Percentiles rank a stretch among this genome's conserved stretches.
These are phyloP conservation scores for Ovibos moschatus DNA, from an alignment of 2,113 vertebrate genomes.

Conservation along the genomic window DNA sequence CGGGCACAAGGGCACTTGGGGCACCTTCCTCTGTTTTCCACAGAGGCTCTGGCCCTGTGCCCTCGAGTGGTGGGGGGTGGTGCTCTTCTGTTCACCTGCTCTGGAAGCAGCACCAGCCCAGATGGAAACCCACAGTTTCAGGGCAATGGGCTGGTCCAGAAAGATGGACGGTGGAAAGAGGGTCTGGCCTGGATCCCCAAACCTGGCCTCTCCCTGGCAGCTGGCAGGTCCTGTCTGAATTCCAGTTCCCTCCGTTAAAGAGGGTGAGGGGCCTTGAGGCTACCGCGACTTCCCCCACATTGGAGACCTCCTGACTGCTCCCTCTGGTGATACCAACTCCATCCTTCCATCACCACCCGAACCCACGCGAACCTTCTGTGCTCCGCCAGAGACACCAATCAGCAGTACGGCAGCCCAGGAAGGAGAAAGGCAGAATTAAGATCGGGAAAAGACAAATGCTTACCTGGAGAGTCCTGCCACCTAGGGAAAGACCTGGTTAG, in stretches of 20 bases:
- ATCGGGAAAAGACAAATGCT: neutral
- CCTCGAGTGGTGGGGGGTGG: neutral
- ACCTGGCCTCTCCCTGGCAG: neutral
- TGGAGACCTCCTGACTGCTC: neutral
- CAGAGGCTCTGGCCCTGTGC: neutral
- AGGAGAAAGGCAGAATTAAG: neutral
- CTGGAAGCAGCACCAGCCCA: neutral
- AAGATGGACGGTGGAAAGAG: neutral
- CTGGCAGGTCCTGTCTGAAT: neutral
- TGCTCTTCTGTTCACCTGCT: neutral
- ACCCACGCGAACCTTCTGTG: neutral
- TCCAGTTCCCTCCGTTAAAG: neutral
- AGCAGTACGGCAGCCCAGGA: neutral
- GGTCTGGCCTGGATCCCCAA: neutral
- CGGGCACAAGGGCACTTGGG: neutral
- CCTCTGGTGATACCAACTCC: neutral
- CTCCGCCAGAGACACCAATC: neutral
- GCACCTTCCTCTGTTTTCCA: neutral
- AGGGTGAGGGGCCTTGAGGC: neutral
- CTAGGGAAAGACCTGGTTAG: neutral
- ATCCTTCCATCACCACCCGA: neutral
- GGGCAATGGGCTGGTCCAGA: neutral
- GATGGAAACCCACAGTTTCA: neutral
- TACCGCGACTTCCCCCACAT: fast-evolving
- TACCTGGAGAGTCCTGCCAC: neutral